Evolutionary conservation across 2,888 invertebrate genomes (phyloP), one percentile per base, ranked within the genome.

Genomic region (Crossocerus cetratus): DNA sequence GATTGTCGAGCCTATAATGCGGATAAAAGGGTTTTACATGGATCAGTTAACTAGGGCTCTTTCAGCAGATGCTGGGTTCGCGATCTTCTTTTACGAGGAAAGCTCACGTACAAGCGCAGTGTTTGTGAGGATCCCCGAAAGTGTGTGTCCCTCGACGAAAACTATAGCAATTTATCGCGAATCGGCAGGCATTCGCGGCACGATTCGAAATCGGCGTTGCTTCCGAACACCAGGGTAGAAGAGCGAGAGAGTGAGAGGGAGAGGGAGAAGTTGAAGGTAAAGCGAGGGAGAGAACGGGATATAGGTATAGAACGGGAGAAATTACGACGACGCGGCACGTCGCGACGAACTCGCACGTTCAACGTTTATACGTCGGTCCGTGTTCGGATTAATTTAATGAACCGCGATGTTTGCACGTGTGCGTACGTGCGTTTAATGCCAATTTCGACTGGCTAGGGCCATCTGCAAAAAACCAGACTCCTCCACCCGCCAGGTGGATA

Each of bases 381-480:
- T 79, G 76, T 78, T 22, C 75, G 80, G 82, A 83, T 86, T 85
- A 87, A 87, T 87, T 86, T 84, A 86, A 87, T 86, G 86, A 86
- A 87, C 82, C 83, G 72, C 82, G 74, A 80, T 78, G 83, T 81
- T 82, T 80, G 82, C 80, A 76, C 75, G 83, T 82, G 69, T 77
- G 69, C 60, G 78, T 82, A 80, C 82, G 82, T 82, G 82, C 80
- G 64, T 65, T 77, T 73, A 80, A 78, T 82, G 70, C 67, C 74
- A 80, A 82, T 82, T 70, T 55, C 56, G 20, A 43, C 63, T 18
- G 43, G 61, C 23, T 69, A 63, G 71, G 65, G 57, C 58, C 45
- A 65, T 45, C 63, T 32, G 54, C 22, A 49, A 18, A 61, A 61
- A 60, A 23, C 0, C 32, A 11, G 58, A 8, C 18, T 5, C 14